Evolutionary conservation across 2,797 vertebrate species (phyloP).

Genomic region (Thalassophryne amazonica): DNA sequence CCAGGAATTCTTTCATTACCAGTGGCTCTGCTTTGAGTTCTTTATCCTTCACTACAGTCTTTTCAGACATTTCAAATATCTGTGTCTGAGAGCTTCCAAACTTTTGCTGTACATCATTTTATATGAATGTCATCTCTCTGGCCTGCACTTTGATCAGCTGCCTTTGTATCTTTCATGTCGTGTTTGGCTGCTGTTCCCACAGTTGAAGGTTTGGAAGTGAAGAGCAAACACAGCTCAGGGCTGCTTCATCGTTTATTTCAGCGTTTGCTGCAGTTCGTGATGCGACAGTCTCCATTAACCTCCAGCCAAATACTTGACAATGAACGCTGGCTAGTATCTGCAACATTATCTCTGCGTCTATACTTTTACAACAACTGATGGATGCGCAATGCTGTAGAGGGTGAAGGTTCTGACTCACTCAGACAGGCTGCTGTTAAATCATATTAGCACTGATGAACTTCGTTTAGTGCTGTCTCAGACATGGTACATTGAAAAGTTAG

Average conservation of each 20-base stretch:
- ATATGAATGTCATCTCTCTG: neutral
- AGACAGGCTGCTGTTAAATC: no score
- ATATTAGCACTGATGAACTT: no score
- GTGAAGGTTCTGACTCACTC: no score
- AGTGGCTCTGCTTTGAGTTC: neutral
- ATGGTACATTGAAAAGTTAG: no score
- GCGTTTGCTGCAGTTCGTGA: neutral
- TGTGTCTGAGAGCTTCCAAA: neutral
- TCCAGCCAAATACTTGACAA: neutral
- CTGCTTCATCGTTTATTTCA: neutral
- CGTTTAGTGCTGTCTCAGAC: no score
- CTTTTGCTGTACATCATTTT: neutral
- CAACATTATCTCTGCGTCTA: no score
- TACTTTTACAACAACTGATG: no score
- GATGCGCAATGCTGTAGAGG: no score
- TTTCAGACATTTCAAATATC: neutral
- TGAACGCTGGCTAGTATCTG: neutral
- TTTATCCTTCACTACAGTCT: neutral
- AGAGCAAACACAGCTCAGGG: neutral
- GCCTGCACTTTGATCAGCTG: constrained; percentile 3
- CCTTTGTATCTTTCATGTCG: neutral
- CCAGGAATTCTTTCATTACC: neutral
- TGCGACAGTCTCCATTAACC: neutral
- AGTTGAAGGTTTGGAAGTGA: neutral
- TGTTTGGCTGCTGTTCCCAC: neutral